Evolutionary conservation across 2,797 vertebrate genomes (phyloP).

Genomic region (Xenopus petersii): DNA sequence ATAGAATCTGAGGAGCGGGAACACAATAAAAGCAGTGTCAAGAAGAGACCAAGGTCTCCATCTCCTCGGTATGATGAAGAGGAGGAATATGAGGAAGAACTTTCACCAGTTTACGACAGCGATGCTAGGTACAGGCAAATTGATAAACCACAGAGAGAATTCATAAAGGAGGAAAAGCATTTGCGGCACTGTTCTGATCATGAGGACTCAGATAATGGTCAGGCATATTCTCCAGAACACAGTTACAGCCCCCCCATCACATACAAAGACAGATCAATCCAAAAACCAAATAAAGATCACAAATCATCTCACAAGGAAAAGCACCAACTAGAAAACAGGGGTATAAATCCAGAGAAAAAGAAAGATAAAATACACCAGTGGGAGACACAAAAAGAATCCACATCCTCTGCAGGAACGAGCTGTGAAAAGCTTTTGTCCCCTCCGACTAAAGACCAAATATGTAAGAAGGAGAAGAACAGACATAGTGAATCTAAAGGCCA

Average conservation of each 20-base stretch:
- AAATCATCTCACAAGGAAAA: conserved; percentile 68
- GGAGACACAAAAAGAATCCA: conserved; percentile 62
- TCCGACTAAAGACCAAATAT: conserved; percentile 59
- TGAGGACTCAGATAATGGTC: conserved; percentile 67
- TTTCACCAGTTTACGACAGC: conserved; percentile 60
- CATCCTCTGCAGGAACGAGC: conserved; percentile 52
- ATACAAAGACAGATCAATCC: conserved; percentile 56
- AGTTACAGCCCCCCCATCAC: conserved; percentile 61
- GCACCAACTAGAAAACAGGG: conserved; percentile 53
- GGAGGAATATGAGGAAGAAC: conserved; percentile 61
- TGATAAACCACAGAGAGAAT: conserved; percentile 58
- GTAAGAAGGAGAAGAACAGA: conserved; percentile 65
- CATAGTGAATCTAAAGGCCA: conserved; percentile 47
- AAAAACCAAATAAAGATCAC: conserved; percentile 62
- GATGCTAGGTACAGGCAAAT: conserved; percentile 61
- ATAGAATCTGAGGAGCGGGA: conserved; percentile 66
- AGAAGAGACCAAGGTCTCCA: conserved; percentile 68
- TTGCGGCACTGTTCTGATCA: conserved; percentile 68
- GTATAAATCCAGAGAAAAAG: conserved; percentile 54
- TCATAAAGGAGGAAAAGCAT: conserved; percentile 56
- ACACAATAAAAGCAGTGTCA: conserved; percentile 62
- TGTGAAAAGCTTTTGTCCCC: conserved; percentile 60
- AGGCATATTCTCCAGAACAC: conserved; percentile 60
- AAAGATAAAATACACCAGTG: conserved; percentile 57
- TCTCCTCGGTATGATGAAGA: conserved; percentile 66